phyloP scores from a whole-genome alignment of 2,113 vertebrate genomes.

The Lophura nycthemera region DNA sequence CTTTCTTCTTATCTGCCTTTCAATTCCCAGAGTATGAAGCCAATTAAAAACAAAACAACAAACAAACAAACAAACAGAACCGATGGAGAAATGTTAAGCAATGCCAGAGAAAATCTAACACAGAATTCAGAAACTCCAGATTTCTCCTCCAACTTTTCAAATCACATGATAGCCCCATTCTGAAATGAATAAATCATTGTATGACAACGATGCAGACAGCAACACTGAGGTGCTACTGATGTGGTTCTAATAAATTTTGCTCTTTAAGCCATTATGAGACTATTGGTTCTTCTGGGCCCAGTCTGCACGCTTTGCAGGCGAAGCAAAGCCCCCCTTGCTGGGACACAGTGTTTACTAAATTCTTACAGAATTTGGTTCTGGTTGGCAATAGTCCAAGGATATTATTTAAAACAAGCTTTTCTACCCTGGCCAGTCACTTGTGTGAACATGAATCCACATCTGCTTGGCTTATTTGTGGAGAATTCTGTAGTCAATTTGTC shows the following conservation, averaged over 20 bases:
- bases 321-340: not conserved
- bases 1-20: not conserved
- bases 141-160: not conserved
- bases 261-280: not conserved
- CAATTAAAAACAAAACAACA: not conserved
- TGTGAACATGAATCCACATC: not conserved
- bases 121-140: not conserved
- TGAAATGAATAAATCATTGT: not conserved
- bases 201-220: not conserved
- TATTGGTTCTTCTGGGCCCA: not conserved
- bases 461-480: not conserved
- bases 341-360: not conserved
- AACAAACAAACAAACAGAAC: not conserved
- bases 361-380: not conserved
- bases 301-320: not conserved
- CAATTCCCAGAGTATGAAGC: not conserved
- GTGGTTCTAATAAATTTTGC: not conserved
- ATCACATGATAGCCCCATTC: not conserved
- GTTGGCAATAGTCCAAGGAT: not conserved
- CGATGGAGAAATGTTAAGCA: constrained; percentile 12
- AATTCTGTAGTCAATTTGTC: not conserved
- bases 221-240: not conserved
- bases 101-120: not conserved
- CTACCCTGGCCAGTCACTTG: not conserved
- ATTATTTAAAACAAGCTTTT: not conserved